Evolutionary conservation across 2,113 vertebrate species (phyloP), one percentile per base, ranked within the genome.

Genomic region (Gyps fulvus): DNA sequence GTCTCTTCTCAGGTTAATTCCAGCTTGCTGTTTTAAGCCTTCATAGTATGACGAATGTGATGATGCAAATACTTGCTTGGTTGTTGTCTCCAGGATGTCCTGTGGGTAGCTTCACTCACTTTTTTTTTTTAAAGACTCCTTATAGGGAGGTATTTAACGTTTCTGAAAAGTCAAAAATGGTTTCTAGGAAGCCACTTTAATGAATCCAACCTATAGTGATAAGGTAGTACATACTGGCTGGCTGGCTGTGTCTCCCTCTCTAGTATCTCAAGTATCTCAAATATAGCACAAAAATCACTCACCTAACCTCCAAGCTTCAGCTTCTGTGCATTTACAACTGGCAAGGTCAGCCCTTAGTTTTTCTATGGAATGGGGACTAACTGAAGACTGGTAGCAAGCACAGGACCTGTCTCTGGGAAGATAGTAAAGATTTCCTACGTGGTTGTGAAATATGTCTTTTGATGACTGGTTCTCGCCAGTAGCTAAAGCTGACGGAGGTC

Each of bases 1-100:
- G 13, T 42, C 34, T 65, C 74, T 88, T 71, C 71, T 83, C 38
- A 47, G 42, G 55, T 90, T 96, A 94, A 94, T 94, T 96, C 55
- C 34, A 85, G 47, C 65, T 95, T 94, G 52, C 89, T 95, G n/a
- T 91, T 97, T 89, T 95, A 84, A 96, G 65, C n/a, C 38, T 87
- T 82, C 23, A 11, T 36, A 8, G 9, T 87, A 16, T 93, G 94
- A 91, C 2, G 10, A 84, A 79, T 42, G 23, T 38, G n/a, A 87
- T 93, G 94, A 93, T 95, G 83, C 80, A 89, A 21, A 54, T 89
- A 38, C 45, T 81, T 92, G 17, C 29, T 87, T 84, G 29, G n/a
- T 79, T 93, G 70, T 80, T 49, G 49, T 72, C 31, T 85, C 47
- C 52, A 59, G 65, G 57, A 50, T 71, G n/a, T 91, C 32, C 38